Percentiles rank a stretch among this genome's conserved stretches.
phyloP scores from a whole-genome alignment of 2,113 vertebrate genomes.

The Porphyrio hochstetteri region DNA sequence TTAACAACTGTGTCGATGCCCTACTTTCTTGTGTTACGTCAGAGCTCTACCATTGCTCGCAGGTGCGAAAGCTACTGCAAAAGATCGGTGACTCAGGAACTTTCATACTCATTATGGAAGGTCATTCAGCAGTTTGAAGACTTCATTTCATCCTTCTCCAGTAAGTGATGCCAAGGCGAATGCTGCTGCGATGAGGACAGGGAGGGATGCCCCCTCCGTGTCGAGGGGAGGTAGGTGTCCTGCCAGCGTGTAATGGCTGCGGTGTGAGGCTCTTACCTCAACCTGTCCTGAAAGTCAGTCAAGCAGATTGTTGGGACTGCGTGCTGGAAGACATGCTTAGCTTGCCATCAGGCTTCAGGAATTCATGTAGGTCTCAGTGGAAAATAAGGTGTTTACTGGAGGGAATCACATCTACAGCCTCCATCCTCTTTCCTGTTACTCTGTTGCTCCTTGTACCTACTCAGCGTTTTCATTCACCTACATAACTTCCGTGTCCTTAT shows the following conservation, averaged over 20 bases:
- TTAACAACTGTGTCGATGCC: background rate
- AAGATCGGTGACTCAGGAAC: background rate
- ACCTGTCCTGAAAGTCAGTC: background rate
- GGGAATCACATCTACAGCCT: background rate
- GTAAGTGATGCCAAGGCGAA: background rate
- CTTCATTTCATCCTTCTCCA: background rate
- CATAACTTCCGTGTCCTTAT: background rate
- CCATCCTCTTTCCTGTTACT: rapidly evolving
- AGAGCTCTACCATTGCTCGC: background rate
- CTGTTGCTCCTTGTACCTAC: background rate
- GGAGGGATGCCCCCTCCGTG: background rate
- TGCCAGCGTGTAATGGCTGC: background rate
- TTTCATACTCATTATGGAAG: background rate
- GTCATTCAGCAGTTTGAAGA: background rate
- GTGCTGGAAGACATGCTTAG: background rate
- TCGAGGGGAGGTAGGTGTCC: background rate
- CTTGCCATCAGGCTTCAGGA: background rate
- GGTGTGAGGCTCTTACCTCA: rapidly evolving
- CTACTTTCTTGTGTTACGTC: background rate
- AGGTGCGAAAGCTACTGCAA: background rate
- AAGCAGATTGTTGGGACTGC: background rate
- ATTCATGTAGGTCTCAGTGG: background rate
- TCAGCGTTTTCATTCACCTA: background rate
- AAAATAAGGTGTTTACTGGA: background rate
- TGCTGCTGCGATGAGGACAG: background rate